Evolutionary conservation across 1,140 invertebrate species (phyloP), one percentile per base, ranked within the genome.

Genomic region (Saccostrea glomerata): DNA sequence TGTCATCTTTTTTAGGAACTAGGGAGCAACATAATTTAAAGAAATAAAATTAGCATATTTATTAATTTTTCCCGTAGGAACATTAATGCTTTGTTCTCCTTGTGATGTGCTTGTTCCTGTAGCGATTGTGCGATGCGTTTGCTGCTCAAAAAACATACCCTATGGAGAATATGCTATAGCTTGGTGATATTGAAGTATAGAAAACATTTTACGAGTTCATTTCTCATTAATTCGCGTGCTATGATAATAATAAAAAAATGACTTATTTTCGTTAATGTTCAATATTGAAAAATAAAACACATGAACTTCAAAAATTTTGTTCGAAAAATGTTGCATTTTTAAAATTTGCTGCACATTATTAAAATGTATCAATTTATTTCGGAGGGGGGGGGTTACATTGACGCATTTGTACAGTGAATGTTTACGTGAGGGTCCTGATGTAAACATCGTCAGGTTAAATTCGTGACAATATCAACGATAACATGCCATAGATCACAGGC

Each of bases 381-480:
- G 5, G 5, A 47, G 5, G 47, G 47, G 30, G 47, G 47, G 47
- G 47, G 47, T 7, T 47, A 7, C 5, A 47, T 5, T 47, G 47
- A 77, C 70, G 70, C 70, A 77, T 36, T 77, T 30, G 4, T 77
- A 36, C 9, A 77, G 23, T 77, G 30, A 30, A 30, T 77, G 70
- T 73, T 73, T 73, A 73, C 25, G 25, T 36, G 13, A 13, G 25
- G 15, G 30, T 30, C 3, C 12, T 25, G 70, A 17, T 25, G 70
- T 77, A 77, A 77, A 77, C 70, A 77, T 30, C 13, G 15, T 30
- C 30, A 77, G 58, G 58, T n/a, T 63, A 77, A 25, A 15, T 77
- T 77, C 70, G 70, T 77, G 70, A 77, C 70, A 36, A 36, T 77
- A 25, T 36, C 13, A 2, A 11, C 25, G 70, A 77, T 77, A 77